Conservation (phyloP, 1,140 invertebrate genomes). For the Cardiocondyla obscurior region DNA sequence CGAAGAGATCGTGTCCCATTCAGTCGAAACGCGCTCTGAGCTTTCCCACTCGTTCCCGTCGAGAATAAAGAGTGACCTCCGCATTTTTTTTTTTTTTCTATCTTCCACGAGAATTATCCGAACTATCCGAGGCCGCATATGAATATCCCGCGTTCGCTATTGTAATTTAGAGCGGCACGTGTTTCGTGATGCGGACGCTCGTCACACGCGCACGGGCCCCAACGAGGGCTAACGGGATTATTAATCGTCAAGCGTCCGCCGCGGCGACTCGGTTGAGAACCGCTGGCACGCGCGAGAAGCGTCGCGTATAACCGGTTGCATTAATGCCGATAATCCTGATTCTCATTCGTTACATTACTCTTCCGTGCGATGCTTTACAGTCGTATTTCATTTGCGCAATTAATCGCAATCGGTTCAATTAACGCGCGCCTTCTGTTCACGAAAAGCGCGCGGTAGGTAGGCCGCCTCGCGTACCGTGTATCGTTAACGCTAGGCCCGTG, state of each 20-base stretch:
- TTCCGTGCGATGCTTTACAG: not conserved
- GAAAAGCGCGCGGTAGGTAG: too few relatives aligned
- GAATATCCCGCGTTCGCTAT: conserved; percentile 4
- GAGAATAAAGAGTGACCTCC: not conserved
- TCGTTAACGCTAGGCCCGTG: not conserved
- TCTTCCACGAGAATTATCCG: not conserved
- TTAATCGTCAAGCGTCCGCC: not conserved
- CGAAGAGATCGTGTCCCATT: not conserved
- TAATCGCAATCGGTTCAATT: not conserved
- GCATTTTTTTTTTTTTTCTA: not conserved
- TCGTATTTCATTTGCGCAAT: not conserved
- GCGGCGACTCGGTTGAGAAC: not conserved
- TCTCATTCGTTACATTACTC: not conserved
- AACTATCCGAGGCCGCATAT: not conserved
- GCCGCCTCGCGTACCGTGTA: not conserved
- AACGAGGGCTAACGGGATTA: conserved; percentile 35
- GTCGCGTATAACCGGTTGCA: not conserved
- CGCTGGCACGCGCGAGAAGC: conserved; percentile 5
- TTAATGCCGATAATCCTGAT: not conserved
- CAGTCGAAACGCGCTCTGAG: not conserved
- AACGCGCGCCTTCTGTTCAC: not conserved
- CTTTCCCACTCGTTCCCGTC: not conserved
- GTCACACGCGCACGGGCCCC: not conserved
- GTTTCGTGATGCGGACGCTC: not conserved
- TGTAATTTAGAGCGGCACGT: conserved; percentile 18